A percentile compares a stretch with the other conserved stretches of the same genome.
These are phyloP conservation scores for Taurulus bubalis DNA, from an alignment of 2,113 vertebrate genomes.

Conservation along the genomic window DNA sequence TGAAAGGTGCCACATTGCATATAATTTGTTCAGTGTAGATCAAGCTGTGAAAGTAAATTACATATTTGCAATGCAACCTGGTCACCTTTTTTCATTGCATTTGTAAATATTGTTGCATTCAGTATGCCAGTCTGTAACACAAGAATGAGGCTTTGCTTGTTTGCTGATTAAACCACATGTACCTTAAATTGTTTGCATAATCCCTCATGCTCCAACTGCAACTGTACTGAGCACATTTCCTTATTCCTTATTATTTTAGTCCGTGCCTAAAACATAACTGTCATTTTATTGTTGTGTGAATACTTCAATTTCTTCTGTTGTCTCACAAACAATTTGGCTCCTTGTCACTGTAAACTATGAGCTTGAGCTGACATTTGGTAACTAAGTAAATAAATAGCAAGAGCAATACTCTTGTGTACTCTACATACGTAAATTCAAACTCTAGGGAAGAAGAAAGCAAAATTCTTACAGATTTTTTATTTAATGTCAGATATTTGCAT, in stretches of 20 bases:
- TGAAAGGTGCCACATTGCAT: background rate
- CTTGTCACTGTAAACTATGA: background rate
- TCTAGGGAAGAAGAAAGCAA: background rate
- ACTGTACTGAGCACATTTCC: background rate
- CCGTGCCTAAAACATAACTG: background rate
- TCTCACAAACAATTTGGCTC: background rate
- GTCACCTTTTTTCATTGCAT: background rate
- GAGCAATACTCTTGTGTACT: background rate
- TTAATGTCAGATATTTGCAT: background rate
- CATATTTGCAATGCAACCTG: background rate
- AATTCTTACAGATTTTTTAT: background rate
- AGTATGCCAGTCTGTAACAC: background rate
- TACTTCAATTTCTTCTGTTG: background rate
- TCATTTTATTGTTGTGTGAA: background rate
- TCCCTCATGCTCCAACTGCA: background rate
- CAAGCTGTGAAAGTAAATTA: background rate
- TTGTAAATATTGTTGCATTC: background rate
- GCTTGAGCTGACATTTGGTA: background rate
- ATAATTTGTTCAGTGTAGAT: background rate
- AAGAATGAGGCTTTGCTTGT: background rate
- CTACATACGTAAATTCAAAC: background rate
- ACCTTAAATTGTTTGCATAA: background rate
- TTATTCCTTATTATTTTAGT: background rate
- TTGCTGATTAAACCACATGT: background rate
- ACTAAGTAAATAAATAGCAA: background rate